Base-by-base conservation (phyloP, 2,113 vertebrate species). In the Cephalopholis sonnerati region DNA sequence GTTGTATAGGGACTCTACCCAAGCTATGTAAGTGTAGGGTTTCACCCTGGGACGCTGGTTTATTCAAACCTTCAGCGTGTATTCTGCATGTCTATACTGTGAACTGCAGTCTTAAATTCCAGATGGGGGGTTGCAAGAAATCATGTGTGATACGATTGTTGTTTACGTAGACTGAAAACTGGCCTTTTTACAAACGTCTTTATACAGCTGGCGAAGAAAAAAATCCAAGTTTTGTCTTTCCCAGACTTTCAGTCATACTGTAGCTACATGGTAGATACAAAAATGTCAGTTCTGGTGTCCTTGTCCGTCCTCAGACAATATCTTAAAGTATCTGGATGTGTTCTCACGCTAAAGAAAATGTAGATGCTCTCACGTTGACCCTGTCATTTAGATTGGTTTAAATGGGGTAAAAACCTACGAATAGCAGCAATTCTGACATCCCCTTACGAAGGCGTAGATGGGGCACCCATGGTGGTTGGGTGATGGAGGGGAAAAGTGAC, bases 401-500 rank as follows among this genome's bases (percentile, higher is more conserved):
- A 72, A 53, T 54, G 25, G 25, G 22, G 17, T n/a, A 63, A 61
- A 77, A 59, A 9, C 39, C 41, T 55, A 68, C 41, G 55, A 74
- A 74, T 36, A 61, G 58, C 53, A 83, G 46, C 25, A 16, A 18
- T 74, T 69, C 50, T 69, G 63, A 70, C 63, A 53, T 48, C 20
- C 2, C 7, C 7, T 3, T 36, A 6, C 10, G 15, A 39, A 58
- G 67, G 2, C 5, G 7, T 53, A 41, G 10, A 64, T 17, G 41
- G 7, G 72, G 4, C 20, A 12, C 36, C 1, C 0, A 3, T 41
- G 55, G 13, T 57, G 39, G 25, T 27, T 62, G 25, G 57, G 25
- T 62, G 63, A 61, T 59, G 54, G 8, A 25, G 12, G 18, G n/a
- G 2, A 1, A 1, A 18, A 50, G 13, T 41, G 67, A 20, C 17